Evolutionary conservation across 2,797 vertebrate species (phyloP).

Genomic region (Phylloscopus collybita): DNA sequence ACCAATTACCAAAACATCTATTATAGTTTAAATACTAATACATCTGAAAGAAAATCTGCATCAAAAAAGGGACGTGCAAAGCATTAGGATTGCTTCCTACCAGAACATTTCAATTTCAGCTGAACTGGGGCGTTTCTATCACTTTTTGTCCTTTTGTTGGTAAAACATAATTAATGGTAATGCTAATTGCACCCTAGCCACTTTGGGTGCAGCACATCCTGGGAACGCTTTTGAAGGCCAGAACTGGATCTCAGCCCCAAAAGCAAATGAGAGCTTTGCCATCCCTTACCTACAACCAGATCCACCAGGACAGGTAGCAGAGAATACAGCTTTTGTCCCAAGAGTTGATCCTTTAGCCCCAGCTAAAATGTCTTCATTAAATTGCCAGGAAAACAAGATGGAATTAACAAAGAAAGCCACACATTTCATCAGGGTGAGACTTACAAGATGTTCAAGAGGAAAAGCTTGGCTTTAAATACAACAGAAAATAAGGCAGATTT

Average conservation of each 20-base stretch:
- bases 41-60: neutral
- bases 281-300: neutral
- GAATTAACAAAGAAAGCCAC: neutral
- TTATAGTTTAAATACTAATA: neutral
- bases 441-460: neutral
- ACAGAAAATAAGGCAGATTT: neutral
- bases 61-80: neutral
- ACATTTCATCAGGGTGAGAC: neutral
- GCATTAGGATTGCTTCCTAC: neutral
- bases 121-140: rapidly evolving
- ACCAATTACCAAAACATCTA: neutral
- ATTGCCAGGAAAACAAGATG: neutral
- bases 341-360: neutral
- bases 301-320: neutral
- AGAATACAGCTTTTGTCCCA: neutral
- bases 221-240: neutral
- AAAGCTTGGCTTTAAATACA: neutral
- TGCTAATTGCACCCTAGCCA: neutral
- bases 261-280: neutral
- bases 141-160: neutral
- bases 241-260: neutral
- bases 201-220: neutral
- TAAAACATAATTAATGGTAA: neutral
- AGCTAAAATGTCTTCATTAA: neutral
- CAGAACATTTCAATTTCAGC: neutral